Evolutionary conservation across 2,797 vertebrate species (phyloP).

Genomic region (Gadopsis bispinosus): DNA sequence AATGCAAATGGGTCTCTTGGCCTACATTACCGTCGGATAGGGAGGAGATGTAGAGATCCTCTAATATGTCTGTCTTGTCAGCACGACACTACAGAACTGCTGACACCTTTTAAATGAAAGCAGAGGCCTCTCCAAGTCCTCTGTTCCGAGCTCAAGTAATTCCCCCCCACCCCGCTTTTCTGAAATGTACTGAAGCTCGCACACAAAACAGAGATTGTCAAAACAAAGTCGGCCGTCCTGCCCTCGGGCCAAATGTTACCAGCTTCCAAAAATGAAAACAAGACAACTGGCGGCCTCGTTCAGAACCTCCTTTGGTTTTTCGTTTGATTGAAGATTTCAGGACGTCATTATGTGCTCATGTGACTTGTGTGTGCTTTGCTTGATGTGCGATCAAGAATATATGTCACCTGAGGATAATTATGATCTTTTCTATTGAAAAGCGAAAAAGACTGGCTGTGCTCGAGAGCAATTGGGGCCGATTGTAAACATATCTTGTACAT

Average conservation of each 20-base stretch:
- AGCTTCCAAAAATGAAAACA: constrained; percentile 43
- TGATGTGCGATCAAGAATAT: constrained; percentile 21
- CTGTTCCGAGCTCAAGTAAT: constrained; percentile 39
- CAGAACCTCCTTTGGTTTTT: constrained; percentile 18
- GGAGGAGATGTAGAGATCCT: constrained; percentile 72
- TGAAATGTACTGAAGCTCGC: background rate
- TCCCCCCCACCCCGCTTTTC: constrained; percentile 6
- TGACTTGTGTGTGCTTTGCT: constrained; percentile 15
- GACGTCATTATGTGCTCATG: background rate
- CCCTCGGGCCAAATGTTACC: constrained; percentile 32
- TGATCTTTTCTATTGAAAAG: constrained; percentile 26
- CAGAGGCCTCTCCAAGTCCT: constrained; percentile 42
- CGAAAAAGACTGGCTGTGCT: background rate
- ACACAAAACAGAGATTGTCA: constrained; percentile 37
- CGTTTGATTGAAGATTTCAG: constrained; percentile 11
- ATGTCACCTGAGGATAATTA: constrained; percentile 29
- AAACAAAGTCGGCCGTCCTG: background rate
- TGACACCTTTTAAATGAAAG: constrained; percentile 64
- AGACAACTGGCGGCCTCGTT: constrained; percentile 13
- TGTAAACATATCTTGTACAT: constrained; percentile 42
- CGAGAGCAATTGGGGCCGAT: background rate
- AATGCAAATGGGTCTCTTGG: constrained; percentile 83
- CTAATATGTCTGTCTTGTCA: constrained; percentile 74
- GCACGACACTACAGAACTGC: constrained; percentile 68
- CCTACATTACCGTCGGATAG: constrained; percentile 77